phyloP scores from a whole-genome alignment of 2,113 vertebrate species.

The Clinocottus analis region DNA sequence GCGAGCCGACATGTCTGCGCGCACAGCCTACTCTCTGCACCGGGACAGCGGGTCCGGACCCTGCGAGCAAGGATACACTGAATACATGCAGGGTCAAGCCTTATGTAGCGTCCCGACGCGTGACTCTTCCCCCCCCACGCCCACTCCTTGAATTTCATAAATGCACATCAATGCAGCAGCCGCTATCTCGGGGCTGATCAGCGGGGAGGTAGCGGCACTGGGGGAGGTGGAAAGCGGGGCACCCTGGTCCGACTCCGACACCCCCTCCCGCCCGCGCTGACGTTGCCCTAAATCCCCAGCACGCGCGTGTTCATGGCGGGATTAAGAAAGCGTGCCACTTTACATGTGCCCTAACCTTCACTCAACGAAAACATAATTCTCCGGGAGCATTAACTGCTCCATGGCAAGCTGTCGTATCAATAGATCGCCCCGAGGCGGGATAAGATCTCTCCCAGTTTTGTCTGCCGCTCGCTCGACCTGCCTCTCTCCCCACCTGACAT shows the following conservation, averaged over 20 bases:
- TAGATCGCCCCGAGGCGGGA: constrained; percentile 52
- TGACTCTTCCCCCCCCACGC: not conserved
- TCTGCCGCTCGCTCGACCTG: constrained; percentile 26
- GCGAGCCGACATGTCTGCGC: constrained; percentile 61
- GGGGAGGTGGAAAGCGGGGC: constrained; percentile 50
- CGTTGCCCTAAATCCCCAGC: constrained; percentile 13
- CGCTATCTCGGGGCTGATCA: constrained; percentile 39
- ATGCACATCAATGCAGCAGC: constrained; percentile 12
- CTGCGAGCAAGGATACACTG: constrained; percentile 53
- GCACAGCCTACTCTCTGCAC: constrained; percentile 71
- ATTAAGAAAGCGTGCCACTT: constrained; percentile 68
- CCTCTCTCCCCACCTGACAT: constrained; percentile 29
- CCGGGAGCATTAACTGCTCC: constrained; percentile 71
- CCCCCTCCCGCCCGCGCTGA: constrained; percentile 14
- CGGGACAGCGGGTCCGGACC: constrained; percentile 63
- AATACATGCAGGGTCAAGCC: constrained; percentile 14
- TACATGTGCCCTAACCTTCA: constrained; percentile 73
- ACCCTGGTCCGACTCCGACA: constrained; percentile 53
- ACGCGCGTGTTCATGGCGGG: constrained; percentile 47
- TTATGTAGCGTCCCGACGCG: constrained; percentile 60
- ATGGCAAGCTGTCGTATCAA: constrained; percentile 71
- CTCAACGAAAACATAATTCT: constrained; percentile 67
- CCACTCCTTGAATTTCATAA: constrained; percentile 31
- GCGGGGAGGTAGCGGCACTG: not conserved
- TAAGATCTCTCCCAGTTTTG: constrained; percentile 80